Evolutionary conservation across 37 sponge, comb jelly and placozoan genomes (phyloP).

Genomic region (Bolinopsis microptera): DNA sequence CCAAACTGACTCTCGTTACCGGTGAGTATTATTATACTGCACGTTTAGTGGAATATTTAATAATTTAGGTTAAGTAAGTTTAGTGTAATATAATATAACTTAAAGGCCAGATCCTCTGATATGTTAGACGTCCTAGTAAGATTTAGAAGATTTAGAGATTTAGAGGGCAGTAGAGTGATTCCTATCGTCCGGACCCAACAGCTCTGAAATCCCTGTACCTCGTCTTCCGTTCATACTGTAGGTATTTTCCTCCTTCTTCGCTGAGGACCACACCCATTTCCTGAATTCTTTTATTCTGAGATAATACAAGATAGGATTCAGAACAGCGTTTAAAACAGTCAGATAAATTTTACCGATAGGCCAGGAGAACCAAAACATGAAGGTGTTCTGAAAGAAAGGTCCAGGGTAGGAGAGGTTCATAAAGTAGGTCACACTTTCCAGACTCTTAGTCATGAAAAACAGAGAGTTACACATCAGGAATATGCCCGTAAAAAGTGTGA

Average conservation of each 20-base stretch:
- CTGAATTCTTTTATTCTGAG: neutral
- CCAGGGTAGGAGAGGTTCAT: neutral
- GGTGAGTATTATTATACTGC: neutral
- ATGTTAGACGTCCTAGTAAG: too few relatives aligned
- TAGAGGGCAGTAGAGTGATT: too few relatives aligned
- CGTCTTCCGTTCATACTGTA: neutral
- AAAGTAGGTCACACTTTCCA: neutral
- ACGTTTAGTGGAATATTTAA: too few relatives aligned
- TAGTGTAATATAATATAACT: too few relatives aligned
- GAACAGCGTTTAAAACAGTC: neutral
- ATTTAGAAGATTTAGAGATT: too few relatives aligned
- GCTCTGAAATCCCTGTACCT: neutral
- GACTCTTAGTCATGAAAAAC: neutral
- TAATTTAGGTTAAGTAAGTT: too few relatives aligned
- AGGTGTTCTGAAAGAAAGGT: neutral
- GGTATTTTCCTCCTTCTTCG: neutral
- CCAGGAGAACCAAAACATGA: neutral
- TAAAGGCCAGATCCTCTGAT: too few relatives aligned
- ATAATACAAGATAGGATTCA: neutral
- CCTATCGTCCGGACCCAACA: too few relatives aligned
- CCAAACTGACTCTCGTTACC: constrained; percentile 55
- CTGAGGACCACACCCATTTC: neutral
- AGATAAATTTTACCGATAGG: neutral
- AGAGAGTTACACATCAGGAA: neutral
- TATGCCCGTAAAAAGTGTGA: neutral